Evolutionary conservation across 2,113 vertebrate genomes (phyloP), one percentile per base, ranked within the genome.

Genomic region (Phoxinus phoxinus): DNA sequence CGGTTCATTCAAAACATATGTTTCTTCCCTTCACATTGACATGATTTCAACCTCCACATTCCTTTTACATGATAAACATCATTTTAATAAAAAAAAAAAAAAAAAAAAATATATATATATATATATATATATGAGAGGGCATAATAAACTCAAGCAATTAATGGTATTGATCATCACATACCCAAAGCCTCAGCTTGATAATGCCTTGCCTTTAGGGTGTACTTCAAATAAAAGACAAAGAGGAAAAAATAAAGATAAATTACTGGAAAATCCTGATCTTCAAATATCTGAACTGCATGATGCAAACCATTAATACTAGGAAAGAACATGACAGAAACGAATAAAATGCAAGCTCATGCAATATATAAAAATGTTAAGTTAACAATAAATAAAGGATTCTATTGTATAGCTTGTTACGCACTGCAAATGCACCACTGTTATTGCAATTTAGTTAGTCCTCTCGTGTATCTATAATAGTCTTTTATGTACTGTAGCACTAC

Each of bases 151-250:
- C 1, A 58, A 30, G 21, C 32, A 80, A 63, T 25, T 44, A 63
- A 80, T 46, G 27, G 13, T 41, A 80, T 80, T 46, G 77, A 65
- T 63, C 41, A 30, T 63, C 37, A 81, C 13, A 81, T 63, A 30
- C 15, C 13, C 3, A 21, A 11, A 41, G 35, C 69, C 69, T 72
- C 51, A 13, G 9, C 30, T 77, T 5, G 8, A 30, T 76, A 56
- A 77, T 77, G 17, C 30, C 8, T 58, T 35, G 56, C 23, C 53
- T 37, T n/a, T 32, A 37, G 32, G 32, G 76, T 79, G 53, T 9
- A n/a, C 76, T 59, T 79, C 5, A 59, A 59, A 79, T 79, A 79
- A 59, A 59, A 6, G 11, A 53, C 19, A 56, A 21, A 53, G 15
- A 30, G 3, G 9, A 25, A 44, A 5, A 75, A 30, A 30, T 15